phyloP scores from a whole-genome alignment of 2,797 vertebrate species.

The Danio kyathit region DNA sequence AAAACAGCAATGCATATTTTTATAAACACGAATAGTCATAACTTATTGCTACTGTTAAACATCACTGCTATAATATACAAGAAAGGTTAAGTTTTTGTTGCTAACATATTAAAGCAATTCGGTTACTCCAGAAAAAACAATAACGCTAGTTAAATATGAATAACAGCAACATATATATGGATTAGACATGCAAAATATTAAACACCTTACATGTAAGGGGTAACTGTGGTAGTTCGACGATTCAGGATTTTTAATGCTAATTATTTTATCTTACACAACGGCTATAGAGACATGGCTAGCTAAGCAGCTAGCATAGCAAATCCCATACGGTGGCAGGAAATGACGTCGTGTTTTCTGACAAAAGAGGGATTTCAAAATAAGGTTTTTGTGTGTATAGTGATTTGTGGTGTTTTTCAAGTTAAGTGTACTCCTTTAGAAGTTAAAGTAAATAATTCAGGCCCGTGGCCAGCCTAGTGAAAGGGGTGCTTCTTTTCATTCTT shows the following conservation, averaged over 20 bases:
- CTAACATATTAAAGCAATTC: not conserved
- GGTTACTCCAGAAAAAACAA: not conserved
- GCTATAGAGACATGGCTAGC: constrained; percentile 40
- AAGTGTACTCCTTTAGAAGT: no score
- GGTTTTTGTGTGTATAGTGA: not conserved
- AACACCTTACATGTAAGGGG: constrained; percentile 39
- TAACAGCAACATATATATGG: not conserved
- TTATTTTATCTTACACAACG: constrained; percentile 9
- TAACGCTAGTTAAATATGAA: not conserved
- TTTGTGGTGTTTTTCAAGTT: no score
- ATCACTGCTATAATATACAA: not conserved
- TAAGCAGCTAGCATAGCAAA: constrained; percentile 54
- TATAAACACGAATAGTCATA: not conserved
- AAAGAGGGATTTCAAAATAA: constrained; percentile 17
- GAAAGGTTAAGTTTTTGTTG: not conserved
- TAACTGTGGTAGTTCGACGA: not conserved
- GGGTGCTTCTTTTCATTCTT: no score
- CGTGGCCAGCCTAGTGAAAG: no score
- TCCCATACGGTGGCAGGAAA: constrained; percentile 20
- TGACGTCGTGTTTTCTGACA: not conserved
- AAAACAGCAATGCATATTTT: not conserved
- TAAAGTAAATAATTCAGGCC: no score
- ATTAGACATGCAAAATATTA: not conserved
- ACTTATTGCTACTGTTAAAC: not conserved
- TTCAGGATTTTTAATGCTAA: not conserved